phyloP scores from a whole-genome alignment of 1,140 invertebrate genomes.

The Spodoptera frugiperda region DNA sequence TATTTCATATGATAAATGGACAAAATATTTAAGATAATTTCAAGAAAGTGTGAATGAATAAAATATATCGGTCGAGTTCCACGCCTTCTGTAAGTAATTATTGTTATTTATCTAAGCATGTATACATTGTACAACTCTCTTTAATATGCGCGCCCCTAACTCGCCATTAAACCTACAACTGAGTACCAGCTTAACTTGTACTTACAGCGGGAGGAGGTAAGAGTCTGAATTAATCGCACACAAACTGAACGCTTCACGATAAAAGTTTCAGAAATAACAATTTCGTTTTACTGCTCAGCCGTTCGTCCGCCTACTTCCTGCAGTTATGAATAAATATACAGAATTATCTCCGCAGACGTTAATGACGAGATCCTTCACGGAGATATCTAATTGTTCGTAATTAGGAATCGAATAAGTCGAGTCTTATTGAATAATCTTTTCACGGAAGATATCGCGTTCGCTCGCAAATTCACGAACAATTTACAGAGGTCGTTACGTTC shows the following conservation, averaged over 20 bases:
- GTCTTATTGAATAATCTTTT: constrained; percentile 2
- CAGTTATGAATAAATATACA: background rate
- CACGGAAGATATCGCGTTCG: background rate
- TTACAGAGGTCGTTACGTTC: constrained; percentile 6
- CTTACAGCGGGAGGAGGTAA: background rate
- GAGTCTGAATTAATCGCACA: constrained; percentile 17
- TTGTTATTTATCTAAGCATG: too few species aligned
- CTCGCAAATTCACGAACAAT: constrained; percentile 16
- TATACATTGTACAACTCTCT: background rate
- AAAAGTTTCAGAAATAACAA: constrained; percentile 19
- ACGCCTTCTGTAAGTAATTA: too few species aligned
- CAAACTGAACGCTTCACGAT: constrained; percentile 5
- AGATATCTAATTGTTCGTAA: too few species aligned
- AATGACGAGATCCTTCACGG: too few species aligned
- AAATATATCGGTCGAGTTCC: too few species aligned
- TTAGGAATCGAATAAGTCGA: background rate
- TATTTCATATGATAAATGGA: too few species aligned
- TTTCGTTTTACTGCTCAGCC: constrained; percentile 3
- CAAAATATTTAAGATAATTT: too few species aligned
- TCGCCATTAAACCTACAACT: constrained; percentile 11
- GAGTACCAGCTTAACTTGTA: constrained; percentile 22
- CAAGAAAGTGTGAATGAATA: too few species aligned
- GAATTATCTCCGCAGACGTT: background rate
- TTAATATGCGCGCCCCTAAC: constrained; percentile 11
- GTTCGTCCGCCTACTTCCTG: constrained; percentile 1